Percentiles rank a stretch among this genome's conserved stretches.
These are phyloP conservation scores for Grus americana DNA, from an alignment of 2,113 vertebrate genomes.

Conservation along the genomic window DNA sequence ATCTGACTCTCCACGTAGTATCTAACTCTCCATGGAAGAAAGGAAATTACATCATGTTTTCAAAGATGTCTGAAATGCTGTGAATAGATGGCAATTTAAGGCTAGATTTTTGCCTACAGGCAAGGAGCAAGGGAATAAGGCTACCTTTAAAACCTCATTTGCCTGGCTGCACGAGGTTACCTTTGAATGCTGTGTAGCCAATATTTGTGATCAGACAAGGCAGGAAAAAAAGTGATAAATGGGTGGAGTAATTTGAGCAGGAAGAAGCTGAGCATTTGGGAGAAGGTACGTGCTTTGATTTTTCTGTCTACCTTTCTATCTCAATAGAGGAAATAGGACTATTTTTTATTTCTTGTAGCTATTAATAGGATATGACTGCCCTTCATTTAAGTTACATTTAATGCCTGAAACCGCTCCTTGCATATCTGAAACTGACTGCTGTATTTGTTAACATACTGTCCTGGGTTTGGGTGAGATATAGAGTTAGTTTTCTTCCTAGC, in stretches of 20 bases:
- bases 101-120: neutral
- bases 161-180: fast-evolving
- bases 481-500: too few species aligned
- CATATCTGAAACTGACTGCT: neutral
- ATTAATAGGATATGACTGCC: neutral
- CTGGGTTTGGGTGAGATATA: too few species aligned
- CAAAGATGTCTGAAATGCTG: neutral
- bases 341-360: neutral
- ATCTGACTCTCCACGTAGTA: neutral
- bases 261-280: neutral
- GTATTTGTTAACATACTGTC: neutral
- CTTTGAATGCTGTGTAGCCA: neutral
- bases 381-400: neutral
- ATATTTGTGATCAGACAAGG: neutral
- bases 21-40: neutral
- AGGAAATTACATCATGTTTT: neutral
- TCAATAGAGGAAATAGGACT: neutral
- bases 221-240: neutral
- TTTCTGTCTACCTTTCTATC: neutral
- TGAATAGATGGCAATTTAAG: neutral
- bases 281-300: neutral
- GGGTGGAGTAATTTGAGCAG: neutral
- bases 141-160: neutral
- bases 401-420: neutral
- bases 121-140: neutral